These are phyloP conservation scores for Gnatocerus cornutus DNA, from an alignment of 2,888 invertebrate species.

Conservation along the genomic window DNA sequence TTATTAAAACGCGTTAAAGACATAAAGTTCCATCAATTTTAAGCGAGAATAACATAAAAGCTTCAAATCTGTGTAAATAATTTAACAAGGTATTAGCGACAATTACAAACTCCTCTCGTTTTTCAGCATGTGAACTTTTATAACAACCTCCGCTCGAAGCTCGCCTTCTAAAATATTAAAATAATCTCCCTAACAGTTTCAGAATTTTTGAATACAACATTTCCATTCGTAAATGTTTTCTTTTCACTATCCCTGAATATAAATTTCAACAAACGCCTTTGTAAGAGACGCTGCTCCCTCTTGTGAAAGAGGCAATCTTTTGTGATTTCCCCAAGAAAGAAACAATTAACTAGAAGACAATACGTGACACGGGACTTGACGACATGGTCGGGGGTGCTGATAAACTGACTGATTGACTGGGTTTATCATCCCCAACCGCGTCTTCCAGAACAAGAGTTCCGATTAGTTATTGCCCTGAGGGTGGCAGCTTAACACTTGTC, in stretches of 20 bases:
- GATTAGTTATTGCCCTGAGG: slow-evolving; percentile 28
- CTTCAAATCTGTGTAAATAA: not conserved
- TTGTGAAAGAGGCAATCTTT: slow-evolving; percentile 12
- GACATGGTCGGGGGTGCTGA: slow-evolving; percentile 14
- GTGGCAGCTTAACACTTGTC: slow-evolving; percentile 10
- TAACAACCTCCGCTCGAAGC: slow-evolving; percentile 47
- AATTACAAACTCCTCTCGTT: slow-evolving; percentile 14
- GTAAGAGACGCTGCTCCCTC: slow-evolving; percentile 2
- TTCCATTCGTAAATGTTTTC: slow-evolving; percentile 30
- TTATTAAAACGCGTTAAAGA: not conserved
- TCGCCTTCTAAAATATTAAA: slow-evolving; percentile 46
- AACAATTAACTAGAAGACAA: slow-evolving; percentile 33
- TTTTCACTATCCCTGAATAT: slow-evolving; percentile 22
- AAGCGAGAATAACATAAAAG: slow-evolving; percentile 1
- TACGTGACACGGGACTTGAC: slow-evolving; percentile 14
- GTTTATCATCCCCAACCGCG: slow-evolving; percentile 14
- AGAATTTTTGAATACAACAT: slow-evolving; percentile 25
- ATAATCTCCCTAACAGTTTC: slow-evolving; percentile 25
- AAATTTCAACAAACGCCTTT: slow-evolving; percentile 10
- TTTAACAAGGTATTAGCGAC: slow-evolving; percentile 11
- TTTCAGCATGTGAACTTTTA: slow-evolving; percentile 24
- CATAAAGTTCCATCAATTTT: not conserved
- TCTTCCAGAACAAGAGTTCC: slow-evolving; percentile 23
- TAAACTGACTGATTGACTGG: slow-evolving; percentile 20
- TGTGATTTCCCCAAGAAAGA: slow-evolving; percentile 31